These are phyloP conservation scores for Ispidina lecontei DNA, from an alignment of 2,797 vertebrate genomes.

Conservation along the genomic window DNA sequence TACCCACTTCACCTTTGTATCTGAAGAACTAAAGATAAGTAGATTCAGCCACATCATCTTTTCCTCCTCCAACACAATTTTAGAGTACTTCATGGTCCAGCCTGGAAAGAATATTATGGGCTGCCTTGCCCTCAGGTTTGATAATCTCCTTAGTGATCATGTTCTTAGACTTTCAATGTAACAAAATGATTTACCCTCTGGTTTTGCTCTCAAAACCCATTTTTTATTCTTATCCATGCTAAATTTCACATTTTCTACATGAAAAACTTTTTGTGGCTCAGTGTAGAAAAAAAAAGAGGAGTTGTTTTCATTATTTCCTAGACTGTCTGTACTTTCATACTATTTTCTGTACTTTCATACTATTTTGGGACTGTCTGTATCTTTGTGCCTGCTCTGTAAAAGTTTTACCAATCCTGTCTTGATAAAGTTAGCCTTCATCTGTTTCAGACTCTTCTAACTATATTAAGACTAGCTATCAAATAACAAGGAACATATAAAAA, in stretches of 20 bases:
- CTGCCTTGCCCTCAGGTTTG: background rate
- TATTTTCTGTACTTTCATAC: too few species aligned
- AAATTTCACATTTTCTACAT: background rate
- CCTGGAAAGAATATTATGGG: background rate
- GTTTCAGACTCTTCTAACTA: conserved; percentile 31
- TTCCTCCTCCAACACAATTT: background rate
- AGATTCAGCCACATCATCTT: background rate
- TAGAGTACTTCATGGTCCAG: background rate
- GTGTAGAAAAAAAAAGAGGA: background rate
- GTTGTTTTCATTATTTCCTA: background rate
- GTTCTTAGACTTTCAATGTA: background rate
- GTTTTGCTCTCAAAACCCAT: background rate
- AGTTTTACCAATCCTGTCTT: background rate
- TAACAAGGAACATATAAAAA: background rate
- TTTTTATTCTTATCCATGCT: background rate
- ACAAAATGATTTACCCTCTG: background rate
- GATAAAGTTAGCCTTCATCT: conserved; percentile 12
- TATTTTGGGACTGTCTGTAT: background rate
- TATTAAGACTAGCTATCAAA: conserved; percentile 59
- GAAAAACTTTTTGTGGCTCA: background rate
- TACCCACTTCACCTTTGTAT: background rate
- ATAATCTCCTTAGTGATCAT: background rate
- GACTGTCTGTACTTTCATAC: background rate
- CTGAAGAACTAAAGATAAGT: background rate
- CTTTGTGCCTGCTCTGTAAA: background rate